Percentiles rank a stretch among this genome's conserved stretches.
phyloP scores from a whole-genome alignment of 2,797 vertebrate species.

The Sebastes melanostomus region DNA sequence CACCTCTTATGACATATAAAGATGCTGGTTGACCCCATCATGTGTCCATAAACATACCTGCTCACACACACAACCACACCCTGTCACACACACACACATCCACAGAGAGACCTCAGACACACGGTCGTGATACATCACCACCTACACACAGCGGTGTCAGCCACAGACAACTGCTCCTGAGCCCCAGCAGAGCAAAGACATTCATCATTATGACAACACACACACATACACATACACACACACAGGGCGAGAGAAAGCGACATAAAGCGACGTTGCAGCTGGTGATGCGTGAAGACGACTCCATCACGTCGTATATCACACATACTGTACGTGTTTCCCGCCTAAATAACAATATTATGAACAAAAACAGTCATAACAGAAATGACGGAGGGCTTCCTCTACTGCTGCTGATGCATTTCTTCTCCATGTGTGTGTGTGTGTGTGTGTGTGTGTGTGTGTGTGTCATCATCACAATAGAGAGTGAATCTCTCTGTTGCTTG shows the following conservation, averaged over 20 bases:
- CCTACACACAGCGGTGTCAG: slow-evolving; percentile 69
- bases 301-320: slow-evolving; percentile 64
- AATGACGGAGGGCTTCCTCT: slow-evolving; percentile 12
- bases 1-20: background rate
- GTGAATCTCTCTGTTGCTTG: slow-evolving; percentile 14
- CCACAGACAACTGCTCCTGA: slow-evolving; percentile 76
- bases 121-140: slow-evolving; percentile 70
- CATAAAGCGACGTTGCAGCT: slow-evolving; percentile 51
- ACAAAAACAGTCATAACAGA: slow-evolving; percentile 35
- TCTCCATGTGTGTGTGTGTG: slow-evolving; percentile 3
- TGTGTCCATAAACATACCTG: background rate
- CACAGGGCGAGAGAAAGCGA: slow-evolving; percentile 28
- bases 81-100: background rate
- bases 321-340: slow-evolving; percentile 36
- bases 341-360: slow-evolving; percentile 57
- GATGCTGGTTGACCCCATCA: slow-evolving; percentile 17
- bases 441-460: slow-evolving; percentile 10
- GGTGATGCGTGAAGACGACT: slow-evolving; percentile 67
- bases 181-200: slow-evolving; percentile 72
- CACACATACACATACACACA: slow-evolving; percentile 29
- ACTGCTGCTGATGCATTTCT: background rate
- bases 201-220: slow-evolving; percentile 79
- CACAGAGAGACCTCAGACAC: slow-evolving; percentile 8
- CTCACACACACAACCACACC: slow-evolving; percentile 4
- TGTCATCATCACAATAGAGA: slow-evolving; percentile 2